A percentile compares a stretch with the other conserved stretches of the same genome.
Evolutionary conservation across 2,113 vertebrate species (phyloP).

Genomic region (Heterochromis multidens): DNA sequence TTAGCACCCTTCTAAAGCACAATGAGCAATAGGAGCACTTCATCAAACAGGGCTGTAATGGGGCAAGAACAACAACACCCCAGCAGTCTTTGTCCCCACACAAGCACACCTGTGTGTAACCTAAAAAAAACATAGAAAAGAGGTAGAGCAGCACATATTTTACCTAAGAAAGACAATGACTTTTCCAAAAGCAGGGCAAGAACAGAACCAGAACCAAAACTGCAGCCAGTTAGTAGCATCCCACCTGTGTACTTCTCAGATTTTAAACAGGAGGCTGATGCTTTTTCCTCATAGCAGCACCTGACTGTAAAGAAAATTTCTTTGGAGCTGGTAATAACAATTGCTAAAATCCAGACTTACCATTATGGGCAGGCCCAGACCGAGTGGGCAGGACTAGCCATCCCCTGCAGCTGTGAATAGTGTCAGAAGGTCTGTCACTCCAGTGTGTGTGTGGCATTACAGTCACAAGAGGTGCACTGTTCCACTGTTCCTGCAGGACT

Average conservation of each 20-base stretch:
- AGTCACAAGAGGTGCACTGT: not conserved
- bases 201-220: not conserved
- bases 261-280: not conserved
- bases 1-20: not conserved
- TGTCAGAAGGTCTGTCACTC: not conserved
- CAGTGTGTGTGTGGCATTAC: not conserved
- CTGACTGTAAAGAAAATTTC: not conserved
- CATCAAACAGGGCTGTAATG: not conserved
- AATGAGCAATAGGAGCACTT: not conserved
- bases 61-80: not conserved
- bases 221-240: not conserved
- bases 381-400: not conserved
- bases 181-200: not conserved
- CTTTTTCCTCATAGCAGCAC: not conserved
- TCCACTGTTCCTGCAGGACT: not conserved
- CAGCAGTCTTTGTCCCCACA: not conserved
- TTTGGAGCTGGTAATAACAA: conserved; percentile 11
- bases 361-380: not conserved
- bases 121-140: not conserved
- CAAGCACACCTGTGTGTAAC: not conserved
- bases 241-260: not conserved
- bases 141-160: not conserved
- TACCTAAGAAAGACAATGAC: not conserved
- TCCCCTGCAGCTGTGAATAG: not conserved
- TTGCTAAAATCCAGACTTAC: not conserved